Evolutionary conservation across 2,797 vertebrate species (phyloP), one percentile per base, ranked within the genome.

Genomic region (Pitangus sulphuratus): DNA sequence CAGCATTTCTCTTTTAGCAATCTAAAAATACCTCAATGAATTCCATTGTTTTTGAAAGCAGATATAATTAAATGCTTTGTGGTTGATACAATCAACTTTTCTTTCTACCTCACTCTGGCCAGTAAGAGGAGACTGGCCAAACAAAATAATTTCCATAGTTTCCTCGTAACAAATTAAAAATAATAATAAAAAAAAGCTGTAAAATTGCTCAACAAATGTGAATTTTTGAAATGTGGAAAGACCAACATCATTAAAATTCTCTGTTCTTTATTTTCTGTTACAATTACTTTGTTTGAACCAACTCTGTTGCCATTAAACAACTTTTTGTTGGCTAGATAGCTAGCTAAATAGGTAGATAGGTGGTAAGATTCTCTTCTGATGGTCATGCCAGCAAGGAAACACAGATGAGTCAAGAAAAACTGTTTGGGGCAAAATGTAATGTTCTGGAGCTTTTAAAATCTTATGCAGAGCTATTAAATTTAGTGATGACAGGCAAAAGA

Each of bases 141-240:
- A 90, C 51, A 44, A 76, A 85, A 84, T 30, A 30, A 60, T 89
- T 89, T 80, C 35, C 40, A 58, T 54, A 8, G 37, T 93, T 94
- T 90, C 6, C 33, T 93, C 18, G 13, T 42, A 74, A 31, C 28
- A 79, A 70, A 40, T 78, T 33, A 6, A 17, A 58, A 85, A 80
- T 15, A 79, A n/a, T 44, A 19, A 22, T 51, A 66, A 15, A 33
- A 81, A 87, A 66, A 25, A 28, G 5, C 12, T 21, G 15, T 70
- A 82, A 61, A 70, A 50, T 60, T 88, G 35, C 48, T 87, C 54
- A 93, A 72, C 50, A 66, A 81, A 77, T 57, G 22, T 48, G 69
- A 31, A 40, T 69, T 91, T 91, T 75, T 87, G 37, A 39, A 79
- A 84, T 50, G 19, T 60, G 26, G 82, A 90, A 37, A 72, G 53